Evolutionary conservation across 2,797 vertebrate genomes (phyloP).

Genomic region (Ara ararauna): DNA sequence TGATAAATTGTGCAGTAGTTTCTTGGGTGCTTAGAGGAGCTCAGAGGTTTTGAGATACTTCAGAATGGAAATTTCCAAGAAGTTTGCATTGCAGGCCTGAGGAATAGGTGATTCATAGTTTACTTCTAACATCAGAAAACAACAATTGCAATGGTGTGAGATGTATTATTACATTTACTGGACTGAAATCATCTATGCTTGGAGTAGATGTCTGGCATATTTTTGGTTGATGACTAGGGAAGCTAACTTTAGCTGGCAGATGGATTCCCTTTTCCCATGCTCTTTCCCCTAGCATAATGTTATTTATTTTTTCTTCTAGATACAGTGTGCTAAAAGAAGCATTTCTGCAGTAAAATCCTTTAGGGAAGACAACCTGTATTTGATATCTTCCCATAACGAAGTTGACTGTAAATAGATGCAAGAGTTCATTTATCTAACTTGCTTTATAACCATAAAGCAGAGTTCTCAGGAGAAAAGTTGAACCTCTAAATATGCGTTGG

Average conservation of each 20-base stretch:
- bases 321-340: not conserved
- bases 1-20: not conserved
- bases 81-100: not conserved
- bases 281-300: not conserved
- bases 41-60: not conserved
- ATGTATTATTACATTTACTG: not conserved
- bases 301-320: conserved; percentile 22
- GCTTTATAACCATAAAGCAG: conserved; percentile 31
- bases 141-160: not conserved
- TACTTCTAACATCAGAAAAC: not conserved
- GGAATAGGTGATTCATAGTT: not conserved
- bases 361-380: conserved; percentile 39
- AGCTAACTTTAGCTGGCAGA: not conserved
- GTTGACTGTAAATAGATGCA: conserved; percentile 54
- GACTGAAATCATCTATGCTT: not conserved
- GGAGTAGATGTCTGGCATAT: not conserved
- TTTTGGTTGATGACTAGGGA: not conserved
- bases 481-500: conserved; percentile 42
- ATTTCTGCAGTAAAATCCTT: conserved; percentile 48
- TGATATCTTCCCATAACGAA: conserved; percentile 48
- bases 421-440: conserved; percentile 64
- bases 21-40: not conserved
- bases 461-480: conserved; percentile 45
- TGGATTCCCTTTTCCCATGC: not conserved
- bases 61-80: not conserved